Evolutionary conservation across 35 echinoderm and acorn worm genomes (phyloP), one percentile per base, ranked within the genome.

Genomic region (Ophioderma brevispina): DNA sequence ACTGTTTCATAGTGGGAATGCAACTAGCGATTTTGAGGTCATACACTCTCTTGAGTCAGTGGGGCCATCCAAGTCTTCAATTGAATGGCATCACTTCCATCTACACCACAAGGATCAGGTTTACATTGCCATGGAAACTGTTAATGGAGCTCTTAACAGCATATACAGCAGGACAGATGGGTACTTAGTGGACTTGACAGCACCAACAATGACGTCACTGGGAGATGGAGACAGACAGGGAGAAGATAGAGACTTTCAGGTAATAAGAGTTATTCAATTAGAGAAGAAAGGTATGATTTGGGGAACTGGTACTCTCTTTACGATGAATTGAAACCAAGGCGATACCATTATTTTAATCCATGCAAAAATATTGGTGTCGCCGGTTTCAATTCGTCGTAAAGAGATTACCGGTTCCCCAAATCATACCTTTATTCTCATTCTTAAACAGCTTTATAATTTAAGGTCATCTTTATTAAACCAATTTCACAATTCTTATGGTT

Each of bases 21-120:
- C 3, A 8, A 33, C 83, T 13, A 85, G 18, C 23, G 52, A 70
- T 0, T 85, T 84, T 52, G 64, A 84, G 19, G 75, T 85, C 21
- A 91, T 91, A 31, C 89, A 91, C 42, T n/a, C 82, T 32, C 38
- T 63, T 1, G 80, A 91, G 18, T 84, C 89, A 31, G 89, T 91
- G 31, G 56, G 80, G 0, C 63, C 64, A 0, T 30, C 38, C 1
- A 28, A 38, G 0, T 76, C 64, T n/a, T 91, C n/a, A 17, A 84
- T 91, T 33, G 64, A 91, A 36, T 91, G 89, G 89, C 89, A 91
- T 78, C 89, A 91, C 23, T 91, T 91, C 39, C 81, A 91, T 78
- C 89, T 91, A 13, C 52, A 91, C 35, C 80, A 91, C 64, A 82
- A 84, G 36, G 89, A 91, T 28, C 63, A 85, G 36, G 89, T 91